Evolutionary conservation across 2,113 vertebrate genomes (phyloP), one percentile per base, ranked within the genome.

Genomic region (Chaenogobius annularis): DNA sequence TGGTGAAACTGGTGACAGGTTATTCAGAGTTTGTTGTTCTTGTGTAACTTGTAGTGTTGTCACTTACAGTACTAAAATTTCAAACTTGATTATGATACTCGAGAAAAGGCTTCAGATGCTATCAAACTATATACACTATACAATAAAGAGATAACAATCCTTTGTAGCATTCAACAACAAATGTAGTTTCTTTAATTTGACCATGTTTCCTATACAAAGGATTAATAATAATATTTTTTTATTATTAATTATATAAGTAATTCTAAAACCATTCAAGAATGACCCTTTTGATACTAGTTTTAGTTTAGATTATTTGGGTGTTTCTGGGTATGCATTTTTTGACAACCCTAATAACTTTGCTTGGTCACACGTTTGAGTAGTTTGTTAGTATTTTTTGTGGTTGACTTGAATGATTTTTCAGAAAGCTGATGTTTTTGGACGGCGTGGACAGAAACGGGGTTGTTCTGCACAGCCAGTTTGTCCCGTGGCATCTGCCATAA

Each of bases 351-450:
- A 19, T 50, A 68, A 68, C 59, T n/a, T 73, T 56, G 61, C 40
- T n/a, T 68, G 44, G 31, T 48, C 58, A 1, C 63, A 62, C 20
- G 48, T 23, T 31, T 14, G 8, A 37, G 65, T 65, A 43, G 37
- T 62, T 74, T 72, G 10, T 75, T 26, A 15, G 19, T 59, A 23
- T 55, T 52, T 23, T 55, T 52, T 40, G 54, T 56, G 62, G 31
- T 69, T 66, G 10, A 67, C 66, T 58, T 80, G 61, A 80, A 72
- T 73, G 0, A 13, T 2, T 14, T 7, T 2, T 62, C 68, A 65
- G 37, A 59, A 40, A 56, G 50, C 26, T 62, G 12, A 26, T 31
- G 55, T 37, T 43, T 46, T 62, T 31, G 64, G 35, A 26, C 50
- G 56, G 6, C 7, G 19, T 46, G 1, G 2, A 68, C 22, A 17